Evolutionary conservation across 2,888 invertebrate genomes (phyloP).

Genomic region (Drosophila crucigera): DNA sequence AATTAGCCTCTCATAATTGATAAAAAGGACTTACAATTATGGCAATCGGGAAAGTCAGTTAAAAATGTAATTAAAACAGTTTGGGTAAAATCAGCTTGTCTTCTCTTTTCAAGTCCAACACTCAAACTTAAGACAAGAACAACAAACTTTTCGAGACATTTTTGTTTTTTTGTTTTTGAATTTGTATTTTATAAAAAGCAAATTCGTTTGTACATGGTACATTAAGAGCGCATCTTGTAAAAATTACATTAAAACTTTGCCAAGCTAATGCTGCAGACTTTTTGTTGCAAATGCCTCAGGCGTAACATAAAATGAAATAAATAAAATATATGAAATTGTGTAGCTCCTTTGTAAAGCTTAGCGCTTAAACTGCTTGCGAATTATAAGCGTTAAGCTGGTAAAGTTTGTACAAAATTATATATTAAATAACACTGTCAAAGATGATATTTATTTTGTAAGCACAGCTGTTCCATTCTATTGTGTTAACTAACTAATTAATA

Average conservation of each 20-base stretch:
- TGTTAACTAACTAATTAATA: slow-evolving; percentile 21
- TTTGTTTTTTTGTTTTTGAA: not conserved
- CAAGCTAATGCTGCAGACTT: not conserved
- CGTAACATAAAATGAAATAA: not conserved
- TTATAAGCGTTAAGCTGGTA: not conserved
- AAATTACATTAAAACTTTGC: slow-evolving; percentile 1
- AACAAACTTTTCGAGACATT: not conserved
- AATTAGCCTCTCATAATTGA: not conserved
- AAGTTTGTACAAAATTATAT: not conserved
- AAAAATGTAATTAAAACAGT: not conserved
- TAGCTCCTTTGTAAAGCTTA: not conserved
- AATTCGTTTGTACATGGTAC: not conserved
- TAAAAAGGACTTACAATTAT: not conserved
- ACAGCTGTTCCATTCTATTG: not conserved
- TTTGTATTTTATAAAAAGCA: not conserved
- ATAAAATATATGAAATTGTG: not conserved
- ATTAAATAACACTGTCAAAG: not conserved
- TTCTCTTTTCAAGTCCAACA: not conserved
- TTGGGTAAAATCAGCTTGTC: not conserved
- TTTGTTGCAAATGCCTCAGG: not conserved
- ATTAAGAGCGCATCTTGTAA: not conserved
- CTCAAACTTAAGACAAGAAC: not conserved
- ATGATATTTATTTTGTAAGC: not conserved
- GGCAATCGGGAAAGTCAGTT: not conserved
- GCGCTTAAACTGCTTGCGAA: slow-evolving; percentile 1